Percentiles rank a stretch among this genome's conserved stretches.
Conservation (phyloP, 2,888 invertebrate genomes). For the Eucera pruinosa region DNA sequence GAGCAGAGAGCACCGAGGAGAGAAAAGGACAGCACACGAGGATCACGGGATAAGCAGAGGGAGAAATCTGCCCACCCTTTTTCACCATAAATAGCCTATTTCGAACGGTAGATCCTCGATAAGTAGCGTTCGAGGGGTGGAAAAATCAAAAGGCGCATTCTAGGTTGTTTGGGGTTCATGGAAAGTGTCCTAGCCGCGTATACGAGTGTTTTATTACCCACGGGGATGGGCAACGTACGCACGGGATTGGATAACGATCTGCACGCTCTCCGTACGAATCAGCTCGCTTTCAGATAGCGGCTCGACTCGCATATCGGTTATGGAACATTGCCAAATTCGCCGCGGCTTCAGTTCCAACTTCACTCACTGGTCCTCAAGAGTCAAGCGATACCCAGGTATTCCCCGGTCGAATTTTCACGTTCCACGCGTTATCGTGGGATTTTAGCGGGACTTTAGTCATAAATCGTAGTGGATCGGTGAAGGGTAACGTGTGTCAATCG, state of each 20-base stretch:
- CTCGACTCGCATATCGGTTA: conserved; percentile 43
- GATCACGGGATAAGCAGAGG: conserved; percentile 34
- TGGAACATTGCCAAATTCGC: conserved; percentile 57
- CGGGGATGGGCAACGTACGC: conserved; percentile 41
- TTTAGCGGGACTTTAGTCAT: background rate
- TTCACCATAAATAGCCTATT: conserved; percentile 78
- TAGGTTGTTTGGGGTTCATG: conserved; percentile 47
- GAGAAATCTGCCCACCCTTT: conserved; percentile 55
- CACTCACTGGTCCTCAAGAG: conserved; percentile 7
- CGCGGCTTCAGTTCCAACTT: conserved; percentile 11
- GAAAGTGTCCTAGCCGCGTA: conserved; percentile 55
- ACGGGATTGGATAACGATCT: conserved; percentile 63
- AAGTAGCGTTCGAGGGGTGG: conserved; percentile 63
- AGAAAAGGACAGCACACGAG: conserved; percentile 26
- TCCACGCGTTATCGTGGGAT: background rate
- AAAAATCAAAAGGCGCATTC: conserved; percentile 63
- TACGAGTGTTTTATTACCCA: conserved; percentile 73
- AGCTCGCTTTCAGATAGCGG: conserved; percentile 38
- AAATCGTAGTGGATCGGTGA: conserved; percentile 10
- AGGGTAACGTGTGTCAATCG: conserved; percentile 21
- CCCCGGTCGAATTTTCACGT: conserved; percentile 37
- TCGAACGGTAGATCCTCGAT: conserved; percentile 77
- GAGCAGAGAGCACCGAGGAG: conserved; percentile 12
- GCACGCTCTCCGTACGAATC: conserved; percentile 37
- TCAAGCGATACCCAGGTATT: conserved; percentile 8